Evolutionary conservation across 2,113 vertebrate genomes (phyloP).

Genomic region (Coptodon rendalli): DNA sequence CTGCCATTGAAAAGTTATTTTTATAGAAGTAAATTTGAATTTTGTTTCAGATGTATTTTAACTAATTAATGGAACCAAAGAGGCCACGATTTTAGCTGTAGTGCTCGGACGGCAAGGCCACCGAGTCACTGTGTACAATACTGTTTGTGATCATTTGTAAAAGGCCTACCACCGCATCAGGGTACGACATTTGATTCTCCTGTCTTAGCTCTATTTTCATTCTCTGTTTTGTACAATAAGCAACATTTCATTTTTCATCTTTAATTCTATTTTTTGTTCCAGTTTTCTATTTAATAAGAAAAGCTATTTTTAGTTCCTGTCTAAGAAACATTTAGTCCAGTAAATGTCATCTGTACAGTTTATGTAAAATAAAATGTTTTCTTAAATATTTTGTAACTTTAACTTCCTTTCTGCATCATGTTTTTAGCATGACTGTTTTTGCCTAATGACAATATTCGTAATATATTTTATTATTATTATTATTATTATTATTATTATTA

Average conservation of each 20-base stretch:
- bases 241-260: constrained; percentile 72
- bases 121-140: constrained; percentile 60
- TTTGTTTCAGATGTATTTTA: constrained; percentile 67
- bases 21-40: constrained; percentile 89
- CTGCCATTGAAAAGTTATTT: constrained; percentile 99
- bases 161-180: constrained; percentile 91
- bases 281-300: constrained; percentile 96
- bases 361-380: constrained; percentile 92
- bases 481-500: not conserved
- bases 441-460: not conserved
- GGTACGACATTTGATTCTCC: constrained; percentile 86
- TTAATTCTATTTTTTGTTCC: constrained; percentile 77
- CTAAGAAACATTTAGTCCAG: constrained; percentile 96
- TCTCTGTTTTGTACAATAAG: constrained; percentile 85
- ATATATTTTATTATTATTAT: not conserved
- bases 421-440: not conserved
- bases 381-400: constrained; percentile 73
- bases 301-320: constrained; percentile 91
- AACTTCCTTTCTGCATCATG: constrained; percentile 43
- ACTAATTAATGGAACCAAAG: constrained; percentile 72
- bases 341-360: constrained; percentile 95
- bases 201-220: constrained; percentile 83
- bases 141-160: constrained; percentile 53
- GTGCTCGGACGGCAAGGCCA: constrained; percentile 82
- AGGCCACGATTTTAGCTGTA: constrained; percentile 93